Conservation (phyloP, 2,888 invertebrate species). For the Noctua fimbriata region DNA sequence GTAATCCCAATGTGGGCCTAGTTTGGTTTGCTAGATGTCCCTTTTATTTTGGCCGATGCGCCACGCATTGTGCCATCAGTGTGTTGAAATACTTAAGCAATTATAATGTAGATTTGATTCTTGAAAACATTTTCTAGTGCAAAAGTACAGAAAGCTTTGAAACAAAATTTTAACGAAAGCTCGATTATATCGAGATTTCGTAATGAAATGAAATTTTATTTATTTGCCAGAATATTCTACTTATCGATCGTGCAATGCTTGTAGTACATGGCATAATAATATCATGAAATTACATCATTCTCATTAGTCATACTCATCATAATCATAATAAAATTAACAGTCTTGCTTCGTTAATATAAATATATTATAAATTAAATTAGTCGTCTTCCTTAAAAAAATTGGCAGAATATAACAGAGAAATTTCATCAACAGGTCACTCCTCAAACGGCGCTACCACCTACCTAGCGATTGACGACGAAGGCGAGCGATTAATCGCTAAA, state of each 20-base stretch:
- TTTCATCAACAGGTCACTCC: constrained; percentile 91
- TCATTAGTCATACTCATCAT: no score
- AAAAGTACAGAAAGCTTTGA: background rate
- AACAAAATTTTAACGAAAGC: background rate
- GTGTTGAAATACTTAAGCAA: background rate
- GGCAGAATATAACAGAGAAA: background rate
- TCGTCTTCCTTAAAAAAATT: background rate
- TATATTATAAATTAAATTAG: no score
- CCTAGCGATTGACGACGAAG: constrained; percentile 94
- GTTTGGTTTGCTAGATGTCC: background rate
- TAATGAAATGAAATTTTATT: background rate
- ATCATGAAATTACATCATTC: no score
- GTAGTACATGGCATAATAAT: no score
- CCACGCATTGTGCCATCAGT: background rate
- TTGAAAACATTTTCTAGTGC: background rate
- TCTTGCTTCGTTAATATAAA: no score
- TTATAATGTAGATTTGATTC: background rate
- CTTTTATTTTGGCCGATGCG: background rate
- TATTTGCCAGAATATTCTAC: no score
- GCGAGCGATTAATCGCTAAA: constrained; percentile 93
- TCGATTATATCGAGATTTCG: background rate
- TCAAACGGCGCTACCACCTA: constrained; percentile 93
- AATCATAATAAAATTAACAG: no score
- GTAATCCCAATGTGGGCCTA: background rate
- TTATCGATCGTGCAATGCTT: no score